Conservation (phyloP, 2,888 invertebrate genomes). For the Sarcophaga caerulescens region DNA sequence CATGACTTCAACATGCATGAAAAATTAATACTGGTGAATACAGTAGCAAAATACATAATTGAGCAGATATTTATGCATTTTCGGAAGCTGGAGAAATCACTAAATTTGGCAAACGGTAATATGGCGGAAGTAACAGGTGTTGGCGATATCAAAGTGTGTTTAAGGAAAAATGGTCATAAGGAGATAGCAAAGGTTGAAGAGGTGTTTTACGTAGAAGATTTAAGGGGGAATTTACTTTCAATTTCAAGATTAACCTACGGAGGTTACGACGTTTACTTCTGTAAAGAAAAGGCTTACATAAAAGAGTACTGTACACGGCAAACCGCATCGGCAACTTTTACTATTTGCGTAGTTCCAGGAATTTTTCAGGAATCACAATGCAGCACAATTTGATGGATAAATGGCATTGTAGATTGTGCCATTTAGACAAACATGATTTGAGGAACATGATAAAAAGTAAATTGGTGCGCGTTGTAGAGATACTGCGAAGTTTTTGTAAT, state of each 20-base stretch:
- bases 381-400: not conserved
- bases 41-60: constrained; percentile 25
- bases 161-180: constrained; percentile 1
- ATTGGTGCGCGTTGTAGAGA: too few species aligned
- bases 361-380: not conserved
- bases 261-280: too few species aligned
- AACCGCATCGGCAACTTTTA: constrained; percentile 10
- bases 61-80: constrained; percentile 17
- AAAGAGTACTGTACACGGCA: not conserved
- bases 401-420: constrained; percentile 45
- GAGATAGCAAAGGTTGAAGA: not conserved
- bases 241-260: too few species aligned
- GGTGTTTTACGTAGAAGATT: constrained; percentile 6
- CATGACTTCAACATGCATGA: not conserved
- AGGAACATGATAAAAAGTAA: constrained; percentile 25
- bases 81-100: constrained; percentile 8
- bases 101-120: constrained; percentile 23
- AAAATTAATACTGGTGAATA: constrained; percentile 13
- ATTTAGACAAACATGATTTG: constrained; percentile 43
- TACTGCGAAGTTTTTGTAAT: constrained; percentile 54
- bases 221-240: constrained; percentile 9
- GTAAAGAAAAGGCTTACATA: too few species aligned
- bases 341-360: not conserved
- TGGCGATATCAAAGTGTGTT: constrained; percentile 8
- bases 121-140: constrained; percentile 11